Percentiles rank a stretch among this genome's conserved stretches.
These are phyloP conservation scores for Caenorhabditis plicata DNA, from an alignment of 2,888 invertebrate genomes.

Conservation along the genomic window DNA sequence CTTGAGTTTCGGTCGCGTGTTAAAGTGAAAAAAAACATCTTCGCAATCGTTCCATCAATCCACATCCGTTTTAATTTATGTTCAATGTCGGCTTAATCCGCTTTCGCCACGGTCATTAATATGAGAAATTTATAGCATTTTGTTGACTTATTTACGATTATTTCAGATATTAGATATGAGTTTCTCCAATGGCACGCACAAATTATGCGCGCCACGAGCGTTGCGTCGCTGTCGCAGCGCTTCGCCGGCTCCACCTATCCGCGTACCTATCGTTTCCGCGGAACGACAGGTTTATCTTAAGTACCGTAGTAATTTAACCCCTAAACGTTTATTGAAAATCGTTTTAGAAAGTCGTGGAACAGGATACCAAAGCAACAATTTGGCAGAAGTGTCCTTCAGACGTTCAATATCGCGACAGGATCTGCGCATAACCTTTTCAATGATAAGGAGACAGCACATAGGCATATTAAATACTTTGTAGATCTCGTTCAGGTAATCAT, in stretches of 20 bases:
- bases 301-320: slow-evolving; percentile 7
- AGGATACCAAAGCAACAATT: slow-evolving; percentile 47
- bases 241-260: slow-evolving; percentile 35
- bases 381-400: slow-evolving; percentile 36
- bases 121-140: too few species aligned
- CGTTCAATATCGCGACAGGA: slow-evolving; percentile 6
- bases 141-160: slow-evolving; percentile 6
- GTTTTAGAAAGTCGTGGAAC: slow-evolving; percentile 53
- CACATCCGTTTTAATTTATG: too few species aligned
- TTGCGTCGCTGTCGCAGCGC: slow-evolving; percentile 47
- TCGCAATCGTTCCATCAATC: too few species aligned
- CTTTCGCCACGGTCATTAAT: too few species aligned
- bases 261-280: slow-evolving; percentile 17
- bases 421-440: slow-evolving; percentile 18
- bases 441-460: slow-evolving; percentile 11
- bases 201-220: slow-evolving; percentile 35
- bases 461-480: slow-evolving; percentile 51
- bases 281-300: slow-evolving; percentile 45
- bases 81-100: too few species aligned
- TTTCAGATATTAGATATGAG: too few species aligned
- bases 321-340: neutral
- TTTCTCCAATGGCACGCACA: slow-evolving; percentile 12
- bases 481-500: slow-evolving; percentile 55
- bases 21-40: too few species aligned
- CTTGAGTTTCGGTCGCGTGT: too few species aligned